Base-by-base conservation (phyloP, 2,797 vertebrate genomes). In the Onychomys torridus region DNA sequence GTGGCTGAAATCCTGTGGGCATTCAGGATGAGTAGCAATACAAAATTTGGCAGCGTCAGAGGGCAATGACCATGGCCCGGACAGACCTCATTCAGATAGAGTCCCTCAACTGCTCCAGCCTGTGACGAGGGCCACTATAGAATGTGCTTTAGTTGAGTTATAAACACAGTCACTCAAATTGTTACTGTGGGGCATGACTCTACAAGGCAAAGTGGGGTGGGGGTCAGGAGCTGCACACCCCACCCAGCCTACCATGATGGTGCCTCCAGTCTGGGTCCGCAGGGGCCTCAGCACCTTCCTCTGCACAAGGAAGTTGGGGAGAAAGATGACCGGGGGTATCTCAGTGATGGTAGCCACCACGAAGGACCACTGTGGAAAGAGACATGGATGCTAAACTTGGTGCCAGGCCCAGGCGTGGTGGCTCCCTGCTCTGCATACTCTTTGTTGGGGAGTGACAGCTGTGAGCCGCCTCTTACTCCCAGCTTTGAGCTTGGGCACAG, bases 281-380 rank as follows among this genome's bases (percentile, higher is more conserved):
- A 99, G 98, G 27, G 99, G 99, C 93, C 98, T 99, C 96, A 99
- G 98, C 77, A 99, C 99, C 97, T 98, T 99, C 37, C 99, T 98
- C 98, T 99, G 99, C 92, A 99, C 99, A 91, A 99, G 98, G 77
- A 99, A 99, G 98, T 99, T 99, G 77, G 99, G 99, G 77, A 99
- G 98, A 96, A 99, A 99, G 97, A 99, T 95, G 71, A 99, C 98
- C 0, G 99, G 99, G 52, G 99, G 99, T 79, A 99, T 99, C 98
- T 99, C 99, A 37, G 99, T 99, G 98, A 99, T 99, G 37, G 99
- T 98, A 88, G 99, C 99, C 86, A 99, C 99, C 69, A 99, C 99
- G 76, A 99, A 98, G 29, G 99, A 99, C 99, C 99, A 99, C 99
- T 99, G 92, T 76, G 93, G 96, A 5, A 71, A 86, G 89, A 97